These are phyloP conservation scores for Batillaria attramentaria DNA, from an alignment of 1,140 invertebrate species.

Conservation along the genomic window DNA sequence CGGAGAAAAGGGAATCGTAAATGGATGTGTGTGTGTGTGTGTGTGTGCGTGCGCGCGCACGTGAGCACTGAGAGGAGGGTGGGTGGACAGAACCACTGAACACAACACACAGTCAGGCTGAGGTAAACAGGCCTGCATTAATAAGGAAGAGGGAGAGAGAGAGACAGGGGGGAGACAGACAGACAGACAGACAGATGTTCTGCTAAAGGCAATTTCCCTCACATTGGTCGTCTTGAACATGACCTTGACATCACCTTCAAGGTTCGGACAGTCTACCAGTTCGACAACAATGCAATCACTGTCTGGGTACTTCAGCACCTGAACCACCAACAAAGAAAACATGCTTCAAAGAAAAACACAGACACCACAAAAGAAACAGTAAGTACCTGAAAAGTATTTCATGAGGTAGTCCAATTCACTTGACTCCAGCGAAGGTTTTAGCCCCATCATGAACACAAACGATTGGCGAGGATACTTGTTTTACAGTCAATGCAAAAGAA, in stretches of 20 bases:
- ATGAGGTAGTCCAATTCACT: neutral
- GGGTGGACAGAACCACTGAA: no score
- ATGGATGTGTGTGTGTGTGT: no score
- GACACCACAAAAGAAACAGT: neutral
- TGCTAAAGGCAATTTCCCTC: no score
- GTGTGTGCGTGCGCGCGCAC: no score
- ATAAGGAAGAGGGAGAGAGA: no score
- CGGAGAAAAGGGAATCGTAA: no score
- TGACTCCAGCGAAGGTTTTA: neutral
- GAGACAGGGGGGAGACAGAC: no score
- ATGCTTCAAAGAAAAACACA: neutral
- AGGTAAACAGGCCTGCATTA: no score
- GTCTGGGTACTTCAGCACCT: conserved; percentile 63
- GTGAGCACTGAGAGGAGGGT: no score
- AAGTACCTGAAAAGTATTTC: neutral
- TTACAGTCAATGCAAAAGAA: neutral
- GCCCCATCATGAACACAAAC: neutral
- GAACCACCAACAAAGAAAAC: neutral
- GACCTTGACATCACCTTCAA: conserved; percentile 73
- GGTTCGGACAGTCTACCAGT: conserved; percentile 66
- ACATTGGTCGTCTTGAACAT: conserved; percentile 71
- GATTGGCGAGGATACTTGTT: neutral
- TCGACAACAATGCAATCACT: conserved; percentile 67
- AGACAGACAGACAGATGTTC: no score
- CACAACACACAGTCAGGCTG: no score